Evolutionary conservation across 2,888 invertebrate genomes (phyloP).

Genomic region (Drosophila recens): DNA sequence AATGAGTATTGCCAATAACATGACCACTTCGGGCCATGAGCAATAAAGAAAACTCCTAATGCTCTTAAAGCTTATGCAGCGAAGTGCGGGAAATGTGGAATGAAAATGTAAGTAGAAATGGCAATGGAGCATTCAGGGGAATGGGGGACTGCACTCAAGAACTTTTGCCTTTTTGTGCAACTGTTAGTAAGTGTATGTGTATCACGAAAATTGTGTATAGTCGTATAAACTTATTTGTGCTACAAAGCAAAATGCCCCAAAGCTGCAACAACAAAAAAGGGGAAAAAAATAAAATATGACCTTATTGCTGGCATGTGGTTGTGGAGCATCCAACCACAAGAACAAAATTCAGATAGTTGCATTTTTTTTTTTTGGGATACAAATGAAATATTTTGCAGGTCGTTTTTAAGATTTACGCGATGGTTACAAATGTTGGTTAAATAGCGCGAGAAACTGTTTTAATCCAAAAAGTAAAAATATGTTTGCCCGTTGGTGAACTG

Average conservation of each 20-base stretch:
- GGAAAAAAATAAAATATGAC: constrained; percentile 10
- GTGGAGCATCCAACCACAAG: constrained; percentile 4
- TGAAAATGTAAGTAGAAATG: not conserved
- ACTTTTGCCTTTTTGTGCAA: constrained; percentile 57
- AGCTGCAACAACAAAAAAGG: constrained; percentile 12
- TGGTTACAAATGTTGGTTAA: constrained; percentile 4
- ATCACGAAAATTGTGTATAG: constrained; percentile 23
- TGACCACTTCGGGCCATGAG: constrained; percentile 47
- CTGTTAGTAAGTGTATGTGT: constrained; percentile 54
- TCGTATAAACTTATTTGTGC: constrained; percentile 36
- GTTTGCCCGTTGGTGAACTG: not conserved
- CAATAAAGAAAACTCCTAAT: constrained; percentile 59
- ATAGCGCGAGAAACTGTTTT: not conserved
- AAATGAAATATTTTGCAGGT: constrained; percentile 6
- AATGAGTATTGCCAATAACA: constrained; percentile 40
- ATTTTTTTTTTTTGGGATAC: constrained; percentile 9
- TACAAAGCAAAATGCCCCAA: constrained; percentile 29
- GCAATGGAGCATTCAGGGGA: not conserved
- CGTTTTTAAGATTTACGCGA: constrained; percentile 2
- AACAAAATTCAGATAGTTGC: constrained; percentile 4
- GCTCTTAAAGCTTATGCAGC: constrained; percentile 42
- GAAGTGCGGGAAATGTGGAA: constrained; percentile 42
- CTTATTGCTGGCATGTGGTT: constrained; percentile 20
- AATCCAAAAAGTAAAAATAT: not conserved
- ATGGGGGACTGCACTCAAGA: constrained; percentile 39